Evolutionary conservation across 2,888 invertebrate genomes (phyloP).

Genomic region (Globia sparganii): DNA sequence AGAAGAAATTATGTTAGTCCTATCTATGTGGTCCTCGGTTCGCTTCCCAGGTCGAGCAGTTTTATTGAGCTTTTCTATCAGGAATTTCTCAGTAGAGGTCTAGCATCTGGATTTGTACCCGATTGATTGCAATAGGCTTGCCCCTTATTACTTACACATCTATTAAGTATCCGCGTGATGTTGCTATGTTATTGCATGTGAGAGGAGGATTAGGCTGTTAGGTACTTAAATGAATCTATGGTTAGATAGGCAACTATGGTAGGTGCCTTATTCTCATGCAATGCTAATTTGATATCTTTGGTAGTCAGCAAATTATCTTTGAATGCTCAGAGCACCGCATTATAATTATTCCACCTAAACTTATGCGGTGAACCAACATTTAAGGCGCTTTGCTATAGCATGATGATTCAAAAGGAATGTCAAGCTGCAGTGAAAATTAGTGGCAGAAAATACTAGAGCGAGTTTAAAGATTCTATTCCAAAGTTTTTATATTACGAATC

Average conservation of each 20-base stretch:
- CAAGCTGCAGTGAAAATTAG: neutral
- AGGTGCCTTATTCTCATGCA: too few species aligned
- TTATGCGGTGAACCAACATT: constrained; percentile 1
- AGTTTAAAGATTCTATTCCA: too few species aligned
- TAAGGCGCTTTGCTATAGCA: neutral
- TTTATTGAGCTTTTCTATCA: neutral
- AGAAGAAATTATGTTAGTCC: neutral
- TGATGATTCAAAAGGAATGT: neutral
- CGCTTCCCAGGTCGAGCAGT: neutral
- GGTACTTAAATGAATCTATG: too few species aligned
- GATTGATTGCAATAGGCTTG: too few species aligned
- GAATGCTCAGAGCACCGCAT: neutral
- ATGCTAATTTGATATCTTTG: too few species aligned
- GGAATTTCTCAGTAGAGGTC: too few species aligned
- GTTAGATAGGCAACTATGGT: too few species aligned
- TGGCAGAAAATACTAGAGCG: neutral
- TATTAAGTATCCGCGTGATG: too few species aligned
- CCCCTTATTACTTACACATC: neutral
- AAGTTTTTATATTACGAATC: too few species aligned
- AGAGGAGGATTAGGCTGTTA: too few species aligned
- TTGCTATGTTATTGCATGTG: too few species aligned
- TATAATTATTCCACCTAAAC: constrained; percentile 8
- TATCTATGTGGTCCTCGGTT: neutral
- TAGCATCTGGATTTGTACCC: neutral
- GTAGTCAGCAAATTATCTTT: neutral